These are phyloP conservation scores for Andricus quercusramuli DNA, from an alignment of 2,888 invertebrate genomes.

Conservation along the genomic window DNA sequence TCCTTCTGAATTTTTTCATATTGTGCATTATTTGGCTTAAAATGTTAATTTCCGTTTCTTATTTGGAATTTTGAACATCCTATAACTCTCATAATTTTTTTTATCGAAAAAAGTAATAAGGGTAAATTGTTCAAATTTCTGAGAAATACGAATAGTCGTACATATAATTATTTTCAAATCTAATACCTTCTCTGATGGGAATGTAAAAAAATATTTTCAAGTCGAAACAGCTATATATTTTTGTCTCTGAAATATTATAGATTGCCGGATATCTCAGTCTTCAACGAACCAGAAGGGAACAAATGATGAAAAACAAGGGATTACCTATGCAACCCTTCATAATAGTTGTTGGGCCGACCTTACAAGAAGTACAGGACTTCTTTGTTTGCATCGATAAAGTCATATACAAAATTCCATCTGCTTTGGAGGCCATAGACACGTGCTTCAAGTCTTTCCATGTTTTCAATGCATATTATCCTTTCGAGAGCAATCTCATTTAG, in stretches of 20 bases:
- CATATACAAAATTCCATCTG: not conserved
- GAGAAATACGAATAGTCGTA: too few relatives aligned
- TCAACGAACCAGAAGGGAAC: not conserved
- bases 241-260: not conserved
- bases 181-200: too few relatives aligned
- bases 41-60: too few relatives aligned
- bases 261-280: not conserved
- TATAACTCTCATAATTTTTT: too few relatives aligned
- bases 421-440: not conserved
- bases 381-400: not conserved
- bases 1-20: too few relatives aligned
- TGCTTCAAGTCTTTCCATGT: not conserved
- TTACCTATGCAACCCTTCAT: not conserved
- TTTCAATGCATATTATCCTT: not conserved
- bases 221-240: too few relatives aligned
- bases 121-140: too few relatives aligned
- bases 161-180: too few relatives aligned
- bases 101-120: too few relatives aligned
- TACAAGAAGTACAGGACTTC: not conserved
- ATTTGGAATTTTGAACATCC: too few relatives aligned
- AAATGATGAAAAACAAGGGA: not conserved
- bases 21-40: too few relatives aligned
- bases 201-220: too few relatives aligned
- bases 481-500: not conserved
- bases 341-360: not conserved